A percentile compares a stretch with the other conserved stretches of the same genome.
Evolutionary conservation across 2,888 invertebrate genomes (phyloP).

Genomic region (Mermis nigrescens): DNA sequence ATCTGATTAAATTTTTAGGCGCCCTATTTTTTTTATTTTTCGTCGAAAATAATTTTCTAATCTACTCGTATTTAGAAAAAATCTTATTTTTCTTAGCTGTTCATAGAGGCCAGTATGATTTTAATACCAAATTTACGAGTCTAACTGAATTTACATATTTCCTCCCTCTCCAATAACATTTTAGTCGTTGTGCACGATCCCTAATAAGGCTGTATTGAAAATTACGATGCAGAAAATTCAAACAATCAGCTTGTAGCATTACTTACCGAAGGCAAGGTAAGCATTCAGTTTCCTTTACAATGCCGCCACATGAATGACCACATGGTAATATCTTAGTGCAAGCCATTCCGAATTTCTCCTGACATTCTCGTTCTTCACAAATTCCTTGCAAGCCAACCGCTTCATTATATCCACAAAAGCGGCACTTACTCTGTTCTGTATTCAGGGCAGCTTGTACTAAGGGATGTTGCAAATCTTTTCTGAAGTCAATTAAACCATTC

Average conservation of each 20-base stretch:
- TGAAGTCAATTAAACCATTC: slow-evolving; percentile 59
- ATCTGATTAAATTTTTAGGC: no score
- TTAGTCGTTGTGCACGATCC: no score
- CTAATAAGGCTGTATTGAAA: no score
- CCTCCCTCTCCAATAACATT: no score
- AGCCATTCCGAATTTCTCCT: slow-evolving; percentile 59
- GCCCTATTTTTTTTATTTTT: no score
- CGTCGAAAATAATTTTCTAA: no score
- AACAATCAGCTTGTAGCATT: slow-evolving; percentile 22
- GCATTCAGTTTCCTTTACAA: slow-evolving; percentile 59
- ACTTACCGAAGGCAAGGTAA: slow-evolving; percentile 78
- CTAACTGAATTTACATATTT: no score
- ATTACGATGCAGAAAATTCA: no score
- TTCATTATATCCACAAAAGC: slow-evolving; percentile 65
- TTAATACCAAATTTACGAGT: no score
- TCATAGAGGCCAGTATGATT: no score
- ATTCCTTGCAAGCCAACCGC: slow-evolving; percentile 70
- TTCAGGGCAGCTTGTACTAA: not conserved
- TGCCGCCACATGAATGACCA: slow-evolving; percentile 82
- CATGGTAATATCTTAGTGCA: slow-evolving; percentile 64
- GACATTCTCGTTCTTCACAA: slow-evolving; percentile 79
- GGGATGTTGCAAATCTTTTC: slow-evolving; percentile 38
- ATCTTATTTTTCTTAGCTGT: no score
- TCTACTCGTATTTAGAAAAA: no score
- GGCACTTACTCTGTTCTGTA: slow-evolving; percentile 47